Evolutionary conservation across 2,888 invertebrate genomes (phyloP).

Genomic region (Diachrysia chrysitis): DNA sequence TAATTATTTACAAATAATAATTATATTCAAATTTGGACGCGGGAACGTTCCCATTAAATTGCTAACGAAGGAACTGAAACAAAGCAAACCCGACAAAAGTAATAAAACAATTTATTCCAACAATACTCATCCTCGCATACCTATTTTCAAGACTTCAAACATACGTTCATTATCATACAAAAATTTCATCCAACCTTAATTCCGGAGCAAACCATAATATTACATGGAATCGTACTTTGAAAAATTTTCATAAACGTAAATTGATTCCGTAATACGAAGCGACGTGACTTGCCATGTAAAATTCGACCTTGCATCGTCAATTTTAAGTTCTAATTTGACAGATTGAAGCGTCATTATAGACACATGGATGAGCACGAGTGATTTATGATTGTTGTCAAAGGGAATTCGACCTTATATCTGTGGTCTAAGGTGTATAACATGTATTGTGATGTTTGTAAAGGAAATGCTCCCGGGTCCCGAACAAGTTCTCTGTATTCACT

Average conservation of each 20-base stretch:
- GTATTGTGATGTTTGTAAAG: slow-evolving; percentile 66
- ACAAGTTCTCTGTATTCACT: slow-evolving; percentile 80
- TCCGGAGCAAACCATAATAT: slow-evolving; percentile 68
- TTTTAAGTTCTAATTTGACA: slow-evolving; percentile 67
- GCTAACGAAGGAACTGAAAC: slow-evolving; percentile 7
- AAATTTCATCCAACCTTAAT: slow-evolving; percentile 59
- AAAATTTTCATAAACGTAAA: slow-evolving; percentile 76
- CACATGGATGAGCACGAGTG: slow-evolving; percentile 76
- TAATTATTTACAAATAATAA: neutral
- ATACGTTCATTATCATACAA: slow-evolving; percentile 57
- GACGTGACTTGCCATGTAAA: slow-evolving; percentile 50
- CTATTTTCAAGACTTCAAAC: slow-evolving; percentile 32
- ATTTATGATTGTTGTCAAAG: slow-evolving; percentile 67
- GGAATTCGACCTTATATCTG: slow-evolving; percentile 66
- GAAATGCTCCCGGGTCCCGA: slow-evolving; percentile 78
- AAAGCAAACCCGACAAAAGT: slow-evolving; percentile 11
- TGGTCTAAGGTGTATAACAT: slow-evolving; percentile 69
- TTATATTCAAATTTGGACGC: neutral
- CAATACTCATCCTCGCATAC: slow-evolving; percentile 39
- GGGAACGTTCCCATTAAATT: neutral
- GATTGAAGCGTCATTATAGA: slow-evolving; percentile 70
- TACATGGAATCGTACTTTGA: slow-evolving; percentile 75
- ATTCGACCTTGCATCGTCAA: slow-evolving; percentile 59
- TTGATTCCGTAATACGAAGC: slow-evolving; percentile 69
- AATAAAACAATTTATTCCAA: slow-evolving; percentile 14